Evolutionary conservation across 2,797 vertebrate species (phyloP), one percentile per base, ranked within the genome.

Genomic region (Holocentrus rufus): DNA sequence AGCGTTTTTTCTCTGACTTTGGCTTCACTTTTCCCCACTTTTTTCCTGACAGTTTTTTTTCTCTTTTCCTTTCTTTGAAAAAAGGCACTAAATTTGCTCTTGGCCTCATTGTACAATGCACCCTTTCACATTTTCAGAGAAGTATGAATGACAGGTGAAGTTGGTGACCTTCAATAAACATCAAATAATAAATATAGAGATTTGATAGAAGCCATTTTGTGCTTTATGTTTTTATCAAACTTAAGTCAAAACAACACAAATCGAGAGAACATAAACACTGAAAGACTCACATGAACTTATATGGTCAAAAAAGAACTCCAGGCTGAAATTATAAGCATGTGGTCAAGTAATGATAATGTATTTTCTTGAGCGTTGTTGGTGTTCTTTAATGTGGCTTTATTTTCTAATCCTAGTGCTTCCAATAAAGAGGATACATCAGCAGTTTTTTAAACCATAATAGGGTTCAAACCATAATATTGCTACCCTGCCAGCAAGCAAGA

Each of bases 351-450:
- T 87, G 76, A 62, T 83, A 56, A 60, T 85, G 72, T 74, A 82
- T 85, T 85, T 85, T 87, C 80, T 78, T 39, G 69, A 79, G 61
- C 4, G 67, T 76, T 85, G 76, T 87, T 83, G 79, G 68, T 74
- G 44, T 56, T 77, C 83, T 90, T 87, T 91, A 73, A 88, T 89
- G 89, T 90, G 91, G 89, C 56, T 82, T 79, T 52, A 68, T 82
- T 87, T 87, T 89, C 79, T 78, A 69, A 79, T 83, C 77, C 78
- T 56, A 79, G 49, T 66, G 61, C 77, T 77, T 84, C 67, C 72
- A 87, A 77, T 79, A 66, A 87, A 90, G 59, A 76, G 36, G 53
- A 77, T 57, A 80, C 68, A 76, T 92, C 89, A 91, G 88, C 92
- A 90, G 59, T 88, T 91, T 90, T 79, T 42, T 50, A 66, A 88